Evolutionary conservation across 1,140 invertebrate species (phyloP).

Genomic region (Drosophila serrata): DNA sequence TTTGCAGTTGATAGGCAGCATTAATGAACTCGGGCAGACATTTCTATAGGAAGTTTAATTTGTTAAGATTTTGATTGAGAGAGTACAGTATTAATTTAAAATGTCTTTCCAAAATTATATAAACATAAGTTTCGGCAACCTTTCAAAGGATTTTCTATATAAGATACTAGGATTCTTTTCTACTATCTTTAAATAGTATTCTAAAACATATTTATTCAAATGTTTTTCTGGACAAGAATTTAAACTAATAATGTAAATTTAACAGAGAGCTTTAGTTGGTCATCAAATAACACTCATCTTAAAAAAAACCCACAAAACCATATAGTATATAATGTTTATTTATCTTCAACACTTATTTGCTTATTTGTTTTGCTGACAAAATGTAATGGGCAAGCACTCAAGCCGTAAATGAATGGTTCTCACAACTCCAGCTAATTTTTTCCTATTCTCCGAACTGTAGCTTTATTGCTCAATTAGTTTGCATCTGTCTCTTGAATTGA

Average conservation of each 20-base stretch:
- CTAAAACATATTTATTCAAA: too few species aligned
- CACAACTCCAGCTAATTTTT: slow-evolving; percentile 19
- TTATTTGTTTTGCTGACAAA: slow-evolving; percentile 12
- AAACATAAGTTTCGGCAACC: too few species aligned
- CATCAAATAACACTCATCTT: not conserved
- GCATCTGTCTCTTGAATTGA: slow-evolving; percentile 59
- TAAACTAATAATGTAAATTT: too few species aligned
- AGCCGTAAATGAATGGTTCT: slow-evolving; percentile 1
- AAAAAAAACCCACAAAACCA: not conserved
- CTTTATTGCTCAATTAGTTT: slow-evolving; percentile 69
- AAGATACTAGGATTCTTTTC: too few species aligned
- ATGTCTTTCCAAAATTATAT: too few species aligned
- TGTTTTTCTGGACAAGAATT: too few species aligned
- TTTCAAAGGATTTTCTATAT: too few species aligned
- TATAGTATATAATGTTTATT: not conserved
- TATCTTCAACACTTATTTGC: not conserved
- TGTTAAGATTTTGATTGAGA: not conserved
- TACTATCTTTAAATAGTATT: too few species aligned
- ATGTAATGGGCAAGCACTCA: slow-evolving; percentile 1
- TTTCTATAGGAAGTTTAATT: slow-evolving; percentile 87
- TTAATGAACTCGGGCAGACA: slow-evolving; percentile 99
- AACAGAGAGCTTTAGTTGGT: too few species aligned
- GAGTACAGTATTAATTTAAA: too few species aligned
- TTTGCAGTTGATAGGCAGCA: slow-evolving; percentile 94
- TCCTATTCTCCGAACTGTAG: slow-evolving; percentile 26